These are phyloP conservation scores for Calliopum simillimum DNA, from an alignment of 2,888 invertebrate species.

Conservation along the genomic window DNA sequence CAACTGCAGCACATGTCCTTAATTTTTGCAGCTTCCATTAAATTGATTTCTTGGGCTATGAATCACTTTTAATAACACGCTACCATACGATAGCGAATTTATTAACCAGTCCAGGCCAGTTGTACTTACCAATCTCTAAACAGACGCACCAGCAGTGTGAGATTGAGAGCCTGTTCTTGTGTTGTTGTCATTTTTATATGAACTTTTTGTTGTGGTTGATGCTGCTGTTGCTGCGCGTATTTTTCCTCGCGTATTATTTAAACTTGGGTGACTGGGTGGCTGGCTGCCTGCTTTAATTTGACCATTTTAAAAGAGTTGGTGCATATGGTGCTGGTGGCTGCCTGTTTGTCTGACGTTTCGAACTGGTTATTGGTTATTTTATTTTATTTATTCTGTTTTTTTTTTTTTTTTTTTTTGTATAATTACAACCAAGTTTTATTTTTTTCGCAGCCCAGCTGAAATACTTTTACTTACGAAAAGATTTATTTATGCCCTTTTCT, in stretches of 20 bases:
- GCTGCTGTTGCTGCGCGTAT: slow-evolving; percentile 1
- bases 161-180: slow-evolving; percentile 40
- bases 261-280: slow-evolving; percentile 42
- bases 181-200: slow-evolving; percentile 35
- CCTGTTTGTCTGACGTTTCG: slow-evolving; percentile 27
- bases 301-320: slow-evolving; percentile 40
- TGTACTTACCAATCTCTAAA: not conserved
- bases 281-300: slow-evolving; percentile 38
- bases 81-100: slow-evolving; percentile 3
- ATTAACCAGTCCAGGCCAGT: slow-evolving; percentile 9
- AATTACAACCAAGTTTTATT: not conserved
- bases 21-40: slow-evolving; percentile 7
- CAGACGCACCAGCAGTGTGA: not conserved
- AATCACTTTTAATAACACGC: slow-evolving; percentile 26
- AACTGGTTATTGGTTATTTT: slow-evolving; percentile 7
- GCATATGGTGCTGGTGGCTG: slow-evolving; percentile 34
- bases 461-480: not conserved
- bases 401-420: not conserved
- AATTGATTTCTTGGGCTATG: slow-evolving; percentile 35
- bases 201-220: not conserved
- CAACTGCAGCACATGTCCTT: slow-evolving; percentile 6
- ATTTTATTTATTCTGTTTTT: not conserved
- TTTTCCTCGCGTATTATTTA: slow-evolving; percentile 30
- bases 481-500: not conserved
- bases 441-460: not conserved